Conservation (phyloP, 2,888 invertebrate species). For the Digitonthophagus gazella region DNA sequence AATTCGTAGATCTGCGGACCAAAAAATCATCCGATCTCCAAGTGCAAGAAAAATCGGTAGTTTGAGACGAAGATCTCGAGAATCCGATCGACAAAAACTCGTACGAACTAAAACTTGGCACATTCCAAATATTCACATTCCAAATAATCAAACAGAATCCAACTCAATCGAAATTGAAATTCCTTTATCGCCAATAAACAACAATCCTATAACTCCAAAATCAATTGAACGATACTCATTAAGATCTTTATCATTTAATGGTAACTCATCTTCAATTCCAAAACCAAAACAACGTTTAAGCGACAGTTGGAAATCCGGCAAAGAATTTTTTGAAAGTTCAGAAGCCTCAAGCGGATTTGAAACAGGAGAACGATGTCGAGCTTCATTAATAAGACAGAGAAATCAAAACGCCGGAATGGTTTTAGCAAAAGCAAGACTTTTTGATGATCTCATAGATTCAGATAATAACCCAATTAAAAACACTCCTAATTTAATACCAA, state of each 20-base stretch:
- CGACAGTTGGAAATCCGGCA: slow-evolving; percentile 47
- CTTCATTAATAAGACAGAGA: slow-evolving; percentile 70
- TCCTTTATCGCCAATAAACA: background rate
- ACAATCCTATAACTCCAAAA: background rate
- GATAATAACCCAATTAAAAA: slow-evolving; percentile 32
- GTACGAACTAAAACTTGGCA: slow-evolving; percentile 69
- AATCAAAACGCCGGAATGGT: slow-evolving; percentile 79
- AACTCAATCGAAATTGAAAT: slow-evolving; percentile 25
- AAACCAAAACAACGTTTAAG: slow-evolving; percentile 38
- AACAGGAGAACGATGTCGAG: slow-evolving; percentile 61
- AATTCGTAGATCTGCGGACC: slow-evolving; percentile 67
- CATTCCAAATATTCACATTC: slow-evolving; percentile 43
- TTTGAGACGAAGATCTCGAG: slow-evolving; percentile 69
- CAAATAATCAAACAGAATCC: slow-evolving; percentile 56
- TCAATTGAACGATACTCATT: slow-evolving; percentile 7
- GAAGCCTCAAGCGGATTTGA: slow-evolving; percentile 52
- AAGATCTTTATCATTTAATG: slow-evolving; percentile 35
- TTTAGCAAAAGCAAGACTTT: slow-evolving; percentile 73
- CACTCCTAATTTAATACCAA: slow-evolving; percentile 24
- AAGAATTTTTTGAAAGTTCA: slow-evolving; percentile 49
- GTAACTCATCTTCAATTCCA: slow-evolving; percentile 26
- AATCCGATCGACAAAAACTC: slow-evolving; percentile 46
- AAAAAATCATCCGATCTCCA: slow-evolving; percentile 73
- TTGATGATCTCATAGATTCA: slow-evolving; percentile 55
- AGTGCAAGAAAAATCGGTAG: slow-evolving; percentile 80